phyloP scores from a whole-genome alignment of 2,797 vertebrate species.

The Takifugu ocellatus region DNA sequence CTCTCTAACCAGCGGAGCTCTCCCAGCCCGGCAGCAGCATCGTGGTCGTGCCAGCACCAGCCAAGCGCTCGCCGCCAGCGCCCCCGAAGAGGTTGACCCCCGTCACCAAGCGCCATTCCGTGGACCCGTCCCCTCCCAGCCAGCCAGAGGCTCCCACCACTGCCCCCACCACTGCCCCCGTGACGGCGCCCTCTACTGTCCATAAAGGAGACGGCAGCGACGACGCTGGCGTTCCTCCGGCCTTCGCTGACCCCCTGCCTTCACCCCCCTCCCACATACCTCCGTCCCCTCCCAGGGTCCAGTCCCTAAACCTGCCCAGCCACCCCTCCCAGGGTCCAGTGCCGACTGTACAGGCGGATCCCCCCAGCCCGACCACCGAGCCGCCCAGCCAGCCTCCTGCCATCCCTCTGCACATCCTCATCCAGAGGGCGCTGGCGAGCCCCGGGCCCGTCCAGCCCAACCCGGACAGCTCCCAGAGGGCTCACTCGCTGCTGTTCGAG shows the following conservation, averaged over 20 bases:
- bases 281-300: slow-evolving; percentile 58
- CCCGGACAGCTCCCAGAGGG: slow-evolving; percentile 80
- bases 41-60: slow-evolving; percentile 56
- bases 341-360: slow-evolving; percentile 38
- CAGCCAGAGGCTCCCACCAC: slow-evolving; percentile 30
- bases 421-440: slow-evolving; percentile 87
- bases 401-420: slow-evolving; percentile 88
- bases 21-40: slow-evolving; percentile 70
- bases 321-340: slow-evolving; percentile 30
- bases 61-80: slow-evolving; percentile 86
- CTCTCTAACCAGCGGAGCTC: slow-evolving; percentile 74
- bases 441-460: slow-evolving; percentile 73
- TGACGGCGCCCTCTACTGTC: slow-evolving; percentile 15
- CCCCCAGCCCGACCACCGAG: slow-evolving; percentile 64
- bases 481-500: slow-evolving; percentile 89
- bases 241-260: slow-evolving; percentile 1
- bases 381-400: slow-evolving; percentile 65
- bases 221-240: slow-evolving; percentile 6
- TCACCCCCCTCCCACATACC: slow-evolving; percentile 56
- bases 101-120: slow-evolving; percentile 57
- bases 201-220: slow-evolving; percentile 33
- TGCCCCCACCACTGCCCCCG: not conserved
- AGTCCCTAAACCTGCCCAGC: slow-evolving; percentile 30
- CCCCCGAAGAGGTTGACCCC: slow-evolving; percentile 85
- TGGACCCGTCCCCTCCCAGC: slow-evolving; percentile 60